Base-by-base conservation (phyloP, 2,888 invertebrate species). In the Sacculina carcini region DNA sequence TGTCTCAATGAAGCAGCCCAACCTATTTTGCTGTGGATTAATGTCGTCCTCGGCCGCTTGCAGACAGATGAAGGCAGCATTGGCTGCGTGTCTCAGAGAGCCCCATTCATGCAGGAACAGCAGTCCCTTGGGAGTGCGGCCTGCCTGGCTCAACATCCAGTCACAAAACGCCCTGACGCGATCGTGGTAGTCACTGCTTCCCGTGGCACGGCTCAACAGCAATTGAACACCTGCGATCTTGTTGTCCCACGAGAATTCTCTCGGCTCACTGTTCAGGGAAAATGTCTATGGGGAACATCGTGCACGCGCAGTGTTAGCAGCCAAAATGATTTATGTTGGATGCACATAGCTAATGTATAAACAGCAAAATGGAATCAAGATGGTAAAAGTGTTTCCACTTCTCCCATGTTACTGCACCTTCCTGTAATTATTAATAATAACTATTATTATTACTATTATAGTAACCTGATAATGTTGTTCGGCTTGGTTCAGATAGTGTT, bases 211-310 rank as follows among this genome's bases (percentile, higher is more conserved):
- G 0, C 69, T 69, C 51, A 73, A 56, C 7, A 72, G 61, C 10
- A 70, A 62, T 68, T 70, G 57, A 5, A 58, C 61, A 12, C 71
- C 73, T 2, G 70, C 70, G n/a, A 65, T 65, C 58, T 73, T 72
- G 54, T 69, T 70, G 55, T 72, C 71, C 60, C 70, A 72, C 53
- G 67, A 69, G 55, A 73, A 73, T 54, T 69, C 68, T 38, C 66
- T 67, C n/a, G 44, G 32, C 12, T 47, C 16, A 12, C 36, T 49
- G 7, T 67, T 65, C 53, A 62, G 61, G 58, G 69, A 21, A n/a
- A 10, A 32, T 29, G 53, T 53, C 36, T 51, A n/a, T n/a, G n/a
- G n/a, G n/a, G n/a, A n/a, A n/a, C n/a, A n/a, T n/a, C n/a, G n/a
- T n/a, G n/a, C n/a, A n/a, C n/a, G n/a, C n/a, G n/a, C n/a, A n/a